phyloP scores from a whole-genome alignment of 2,113 vertebrate genomes.

The Lycaon pictus region DNA sequence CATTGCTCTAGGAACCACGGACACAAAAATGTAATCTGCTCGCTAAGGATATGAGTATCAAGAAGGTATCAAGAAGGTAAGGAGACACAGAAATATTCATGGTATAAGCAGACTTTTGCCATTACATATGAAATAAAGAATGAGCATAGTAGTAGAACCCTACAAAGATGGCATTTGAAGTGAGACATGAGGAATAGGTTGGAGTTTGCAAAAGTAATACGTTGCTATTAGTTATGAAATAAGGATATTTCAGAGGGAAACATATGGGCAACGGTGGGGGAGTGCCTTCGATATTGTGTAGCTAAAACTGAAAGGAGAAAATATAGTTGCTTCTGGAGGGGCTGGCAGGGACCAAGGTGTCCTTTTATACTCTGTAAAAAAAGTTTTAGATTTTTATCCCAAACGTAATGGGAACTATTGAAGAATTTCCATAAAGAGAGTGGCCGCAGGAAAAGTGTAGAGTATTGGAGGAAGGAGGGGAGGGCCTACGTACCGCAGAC shows the following conservation, averaged over 20 bases:
- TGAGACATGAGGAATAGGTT: not conserved
- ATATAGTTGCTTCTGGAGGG: not conserved
- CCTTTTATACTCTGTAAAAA: not conserved
- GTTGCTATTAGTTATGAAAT: not conserved
- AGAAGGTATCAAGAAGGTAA: not conserved
- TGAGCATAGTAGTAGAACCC: not conserved
- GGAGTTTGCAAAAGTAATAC: not conserved
- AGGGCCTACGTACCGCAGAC: rapidly evolving
- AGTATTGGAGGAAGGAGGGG: not conserved
- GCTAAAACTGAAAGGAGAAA: not conserved
- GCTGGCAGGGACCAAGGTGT: not conserved
- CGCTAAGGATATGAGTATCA: not conserved
- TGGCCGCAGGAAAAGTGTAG: not conserved
- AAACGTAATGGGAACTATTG: not conserved
- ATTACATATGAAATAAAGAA: not conserved
- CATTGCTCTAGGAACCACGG: not conserved
- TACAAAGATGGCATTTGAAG: not conserved
- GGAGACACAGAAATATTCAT: not conserved
- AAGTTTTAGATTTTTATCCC: not conserved
- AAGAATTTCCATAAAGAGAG: not conserved
- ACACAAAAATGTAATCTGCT: not conserved
- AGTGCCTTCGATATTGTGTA: rapidly evolving
- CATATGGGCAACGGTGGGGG: not conserved
- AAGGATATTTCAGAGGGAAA: not conserved
- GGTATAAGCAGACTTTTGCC: not conserved